phyloP scores from a whole-genome alignment of 2,797 vertebrate genomes.

The Peromyscus attwateri region DNA sequence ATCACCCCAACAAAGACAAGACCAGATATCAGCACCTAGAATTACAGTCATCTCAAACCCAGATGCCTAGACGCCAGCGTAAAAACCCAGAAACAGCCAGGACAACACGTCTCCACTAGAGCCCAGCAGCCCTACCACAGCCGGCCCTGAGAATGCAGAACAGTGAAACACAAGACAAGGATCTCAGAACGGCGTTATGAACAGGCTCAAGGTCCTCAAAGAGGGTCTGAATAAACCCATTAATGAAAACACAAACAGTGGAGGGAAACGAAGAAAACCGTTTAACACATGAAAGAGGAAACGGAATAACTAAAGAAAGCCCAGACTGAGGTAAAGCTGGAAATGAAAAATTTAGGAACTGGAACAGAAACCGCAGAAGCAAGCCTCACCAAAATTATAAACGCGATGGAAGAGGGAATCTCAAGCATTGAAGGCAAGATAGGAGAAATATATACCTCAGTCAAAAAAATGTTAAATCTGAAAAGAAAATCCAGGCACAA shows the following conservation, averaged over 20 bases:
- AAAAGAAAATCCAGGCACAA: background rate
- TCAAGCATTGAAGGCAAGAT: background rate
- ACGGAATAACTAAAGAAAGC: background rate
- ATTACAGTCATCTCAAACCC: background rate
- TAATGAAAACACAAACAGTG: background rate
- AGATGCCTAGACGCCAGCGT: background rate
- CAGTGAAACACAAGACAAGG: background rate
- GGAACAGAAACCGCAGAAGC: background rate
- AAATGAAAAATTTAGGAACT: background rate
- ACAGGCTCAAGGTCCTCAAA: background rate
- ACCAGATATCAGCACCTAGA: background rate
- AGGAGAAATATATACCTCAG: background rate
- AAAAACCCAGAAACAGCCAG: background rate
- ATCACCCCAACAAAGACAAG: background rate
- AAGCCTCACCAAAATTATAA: background rate
- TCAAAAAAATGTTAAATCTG: background rate
- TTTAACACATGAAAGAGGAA: background rate
- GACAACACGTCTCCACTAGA: background rate
- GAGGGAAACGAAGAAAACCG: background rate
- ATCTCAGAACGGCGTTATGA: background rate
- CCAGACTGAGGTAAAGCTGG: background rate
- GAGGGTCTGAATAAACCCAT: background rate
- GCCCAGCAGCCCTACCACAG: background rate
- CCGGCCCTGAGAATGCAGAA: background rate
- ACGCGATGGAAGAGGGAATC: background rate